Conservation (phyloP, 2,888 invertebrate species). For the Thumatha senex region DNA sequence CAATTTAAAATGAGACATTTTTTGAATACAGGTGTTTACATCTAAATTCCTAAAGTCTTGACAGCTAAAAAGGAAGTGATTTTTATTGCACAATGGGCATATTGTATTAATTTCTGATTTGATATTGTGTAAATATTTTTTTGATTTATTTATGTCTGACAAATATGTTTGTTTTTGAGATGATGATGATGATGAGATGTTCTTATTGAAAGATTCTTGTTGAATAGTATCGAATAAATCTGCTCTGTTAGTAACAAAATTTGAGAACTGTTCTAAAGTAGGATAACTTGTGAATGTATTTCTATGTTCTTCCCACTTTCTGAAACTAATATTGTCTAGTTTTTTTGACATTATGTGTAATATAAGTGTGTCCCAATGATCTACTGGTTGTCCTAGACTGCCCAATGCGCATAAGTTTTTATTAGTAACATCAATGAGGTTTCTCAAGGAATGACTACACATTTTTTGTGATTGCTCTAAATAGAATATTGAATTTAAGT, state of each 20-base stretch:
- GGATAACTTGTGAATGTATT: constrained; percentile 1
- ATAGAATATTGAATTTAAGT: constrained; percentile 27
- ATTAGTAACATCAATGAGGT: constrained; percentile 17
- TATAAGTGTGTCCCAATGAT: constrained; percentile 5
- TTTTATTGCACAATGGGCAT: neutral
- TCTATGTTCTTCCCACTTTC: constrained; percentile 15
- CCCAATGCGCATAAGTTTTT: constrained; percentile 24
- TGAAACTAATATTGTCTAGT: constrained; percentile 13
- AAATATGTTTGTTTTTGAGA: no score
- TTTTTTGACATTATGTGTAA: constrained; percentile 23
- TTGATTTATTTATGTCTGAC: neutral
- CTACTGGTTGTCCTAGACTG: constrained; percentile 11
- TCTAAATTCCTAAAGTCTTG: neutral
- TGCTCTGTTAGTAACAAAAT: constrained; percentile 10
- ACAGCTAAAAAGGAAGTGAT: neutral
- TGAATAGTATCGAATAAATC: constrained; percentile 9
- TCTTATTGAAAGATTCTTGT: neutral
- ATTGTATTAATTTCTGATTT: neutral
- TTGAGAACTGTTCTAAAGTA: constrained; percentile 2
- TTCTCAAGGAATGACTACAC: constrained; percentile 14
- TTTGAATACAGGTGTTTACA: neutral
- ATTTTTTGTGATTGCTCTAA: constrained; percentile 17
- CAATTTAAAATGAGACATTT: constrained; percentile 7
- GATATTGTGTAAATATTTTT: neutral
- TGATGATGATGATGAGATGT: neutral